Percentiles rank a stretch among this genome's conserved stretches.
Evolutionary conservation across 2,113 vertebrate genomes (phyloP).

Genomic region (Tonatia bakeri): DNA sequence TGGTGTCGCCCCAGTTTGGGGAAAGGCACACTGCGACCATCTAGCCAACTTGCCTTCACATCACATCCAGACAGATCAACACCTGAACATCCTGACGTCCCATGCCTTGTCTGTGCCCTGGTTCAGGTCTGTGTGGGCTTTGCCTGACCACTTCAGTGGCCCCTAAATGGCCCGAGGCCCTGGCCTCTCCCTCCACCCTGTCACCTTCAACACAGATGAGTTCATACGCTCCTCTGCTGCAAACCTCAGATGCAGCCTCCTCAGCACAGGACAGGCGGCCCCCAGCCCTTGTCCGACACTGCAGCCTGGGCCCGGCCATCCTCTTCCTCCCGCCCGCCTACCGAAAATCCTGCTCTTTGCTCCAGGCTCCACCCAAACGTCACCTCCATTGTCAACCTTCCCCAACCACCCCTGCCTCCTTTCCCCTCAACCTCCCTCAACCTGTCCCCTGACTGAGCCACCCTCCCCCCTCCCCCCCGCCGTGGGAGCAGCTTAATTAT

Average conservation of each 20-base stretch:
- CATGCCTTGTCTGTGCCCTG: not conserved
- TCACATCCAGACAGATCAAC: no score
- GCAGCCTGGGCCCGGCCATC: not conserved
- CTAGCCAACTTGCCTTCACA: not conserved
- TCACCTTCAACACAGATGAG: not conserved
- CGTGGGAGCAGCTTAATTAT: not conserved
- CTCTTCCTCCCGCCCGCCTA: not conserved
- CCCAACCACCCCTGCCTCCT: not conserved
- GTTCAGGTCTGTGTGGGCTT: not conserved
- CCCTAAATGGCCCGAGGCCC: not conserved
- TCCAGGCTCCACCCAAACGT: not conserved
- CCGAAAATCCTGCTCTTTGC: not conserved
- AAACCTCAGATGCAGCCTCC: not conserved
- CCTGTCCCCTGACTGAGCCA: not conserved
- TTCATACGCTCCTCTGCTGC: not conserved
- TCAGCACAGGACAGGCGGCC: not conserved
- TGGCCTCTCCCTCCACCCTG: not conserved
- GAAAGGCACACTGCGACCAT: not conserved
- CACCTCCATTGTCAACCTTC: not conserved
- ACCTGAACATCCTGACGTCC: no score
- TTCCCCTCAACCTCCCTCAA: not conserved
- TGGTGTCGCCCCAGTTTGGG: not conserved
- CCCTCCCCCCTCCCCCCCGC: not conserved
- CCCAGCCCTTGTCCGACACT: no score
- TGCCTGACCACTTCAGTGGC: no score